Evolutionary conservation across 2,797 vertebrate genomes (phyloP), one percentile per base, ranked within the genome.

Genomic region (Neosalanx taihuensis): DNA sequence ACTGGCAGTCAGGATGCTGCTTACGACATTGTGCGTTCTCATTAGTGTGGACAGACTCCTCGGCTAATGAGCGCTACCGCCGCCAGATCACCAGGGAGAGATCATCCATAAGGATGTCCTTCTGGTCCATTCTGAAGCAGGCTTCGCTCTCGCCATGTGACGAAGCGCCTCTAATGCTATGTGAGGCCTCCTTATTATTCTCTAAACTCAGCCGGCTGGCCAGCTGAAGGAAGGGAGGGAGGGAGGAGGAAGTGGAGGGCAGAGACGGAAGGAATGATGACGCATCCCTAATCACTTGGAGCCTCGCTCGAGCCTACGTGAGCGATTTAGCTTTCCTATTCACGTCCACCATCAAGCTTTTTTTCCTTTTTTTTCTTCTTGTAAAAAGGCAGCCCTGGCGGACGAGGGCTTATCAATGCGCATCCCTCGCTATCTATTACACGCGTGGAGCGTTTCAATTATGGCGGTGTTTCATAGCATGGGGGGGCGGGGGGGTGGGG

Each of bases 251-350:
- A 69, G 69, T 75, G 53, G 69, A 53, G 67, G 58, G 49, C 30
- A 62, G 15, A 62, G 58, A 60, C 23, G 58, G 67, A 79, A 20
- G 68, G 67, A 49, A 70, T 63, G 75, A 81, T 76, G 77, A 81
- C 79, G 79, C 72, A 35, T 73, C 69, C 75, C 71, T 64, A 76
- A 85, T 80, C 57, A 72, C 76, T 75, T 49, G 64, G 63, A 73
- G 67, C 68, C 64, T 15, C 23, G 20, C 59, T 61, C 49, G 51
- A 15, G 67, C 53, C 35, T 64, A 20, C 23, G 18, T 61, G 68
- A 79, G 69, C 60, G 57, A 71, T 81, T 79, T 62, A 49, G 68
- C 69, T 66, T 75, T 71, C 66, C 69, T 26, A 57, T 76, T 26
- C 68, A 76, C 66, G n/a, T 75, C 51, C 58, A 18, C 59, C 30